These are phyloP conservation scores for Falco cherrug DNA, from an alignment of 2,797 vertebrate genomes.

Conservation along the genomic window DNA sequence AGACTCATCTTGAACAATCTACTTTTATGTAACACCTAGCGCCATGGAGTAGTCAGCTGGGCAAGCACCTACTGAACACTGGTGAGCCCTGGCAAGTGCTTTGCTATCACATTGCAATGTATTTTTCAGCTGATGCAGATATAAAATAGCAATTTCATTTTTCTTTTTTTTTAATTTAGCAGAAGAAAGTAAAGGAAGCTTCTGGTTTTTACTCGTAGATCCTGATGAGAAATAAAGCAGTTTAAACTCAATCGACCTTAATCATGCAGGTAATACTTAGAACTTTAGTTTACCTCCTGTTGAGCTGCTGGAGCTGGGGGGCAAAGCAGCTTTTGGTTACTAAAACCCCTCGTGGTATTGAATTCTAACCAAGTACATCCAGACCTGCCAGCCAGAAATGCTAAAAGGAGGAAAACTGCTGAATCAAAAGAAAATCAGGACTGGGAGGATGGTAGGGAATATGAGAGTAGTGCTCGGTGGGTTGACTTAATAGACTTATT, in stretches of 20 bases:
- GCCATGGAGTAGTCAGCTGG: neutral
- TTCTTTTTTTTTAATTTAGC: neutral
- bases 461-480: neutral
- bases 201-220: neutral
- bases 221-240: neutral
- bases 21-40: neutral
- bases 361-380: slow-evolving; percentile 24
- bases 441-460: neutral
- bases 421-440: neutral
- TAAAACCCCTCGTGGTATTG: slow-evolving; percentile 27
- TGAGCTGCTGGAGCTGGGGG: neutral
- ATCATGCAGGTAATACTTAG: neutral
- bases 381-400: neutral
- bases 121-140: neutral
- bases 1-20: neutral
- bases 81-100: neutral
- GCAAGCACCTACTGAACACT: neutral
- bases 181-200: neutral
- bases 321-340: neutral
- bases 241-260: neutral
- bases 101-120: neutral
- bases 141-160: neutral
- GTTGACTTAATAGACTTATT: neutral
- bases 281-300: slow-evolving; percentile 33
- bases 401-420: slow-evolving; percentile 30